Evolutionary conservation across 2,888 invertebrate genomes (phyloP).

Genomic region (Ernsta delagoae): DNA sequence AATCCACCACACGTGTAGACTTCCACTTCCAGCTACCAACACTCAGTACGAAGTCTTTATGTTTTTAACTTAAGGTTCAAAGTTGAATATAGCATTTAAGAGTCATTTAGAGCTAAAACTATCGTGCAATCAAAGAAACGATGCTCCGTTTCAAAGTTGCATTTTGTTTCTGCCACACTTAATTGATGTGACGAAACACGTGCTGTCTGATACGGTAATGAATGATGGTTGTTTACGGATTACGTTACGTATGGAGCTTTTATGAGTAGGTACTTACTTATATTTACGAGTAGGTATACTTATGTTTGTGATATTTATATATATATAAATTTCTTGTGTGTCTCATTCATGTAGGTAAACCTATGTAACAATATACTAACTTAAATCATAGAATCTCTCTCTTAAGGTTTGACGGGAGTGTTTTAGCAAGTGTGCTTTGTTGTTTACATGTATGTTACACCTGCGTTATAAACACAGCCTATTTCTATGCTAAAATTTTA

Average conservation of each 20-base stretch:
- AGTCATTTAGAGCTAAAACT: background rate
- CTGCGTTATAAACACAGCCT: too few relatives aligned
- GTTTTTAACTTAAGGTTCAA: conserved; percentile 4
- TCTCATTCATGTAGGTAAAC: too few relatives aligned
- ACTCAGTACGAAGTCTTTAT: background rate
- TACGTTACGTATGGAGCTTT: background rate
- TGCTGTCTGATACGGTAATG: conserved; percentile 19
- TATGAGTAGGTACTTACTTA: too few relatives aligned
- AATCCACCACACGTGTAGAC: conserved; percentile 41
- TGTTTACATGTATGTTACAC: too few relatives aligned
- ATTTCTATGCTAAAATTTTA: too few relatives aligned
- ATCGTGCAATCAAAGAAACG: background rate
- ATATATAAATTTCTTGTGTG: too few relatives aligned
- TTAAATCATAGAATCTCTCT: too few relatives aligned
- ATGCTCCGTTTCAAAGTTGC: conserved; percentile 12
- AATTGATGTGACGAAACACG: conserved; percentile 42
- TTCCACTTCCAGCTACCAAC: background rate
- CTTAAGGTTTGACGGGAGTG: too few relatives aligned
- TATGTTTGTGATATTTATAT: too few relatives aligned
- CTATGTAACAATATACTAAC: too few relatives aligned
- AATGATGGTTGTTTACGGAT: conserved; percentile 6
- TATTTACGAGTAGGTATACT: too few relatives aligned
- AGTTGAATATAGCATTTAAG: background rate
- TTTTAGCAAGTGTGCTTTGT: too few relatives aligned
- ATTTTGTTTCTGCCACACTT: conserved; percentile 37